Evolutionary conservation across 2,888 invertebrate genomes (phyloP), one percentile per base, ranked within the genome.

Genomic region (Aromia moschata): DNA sequence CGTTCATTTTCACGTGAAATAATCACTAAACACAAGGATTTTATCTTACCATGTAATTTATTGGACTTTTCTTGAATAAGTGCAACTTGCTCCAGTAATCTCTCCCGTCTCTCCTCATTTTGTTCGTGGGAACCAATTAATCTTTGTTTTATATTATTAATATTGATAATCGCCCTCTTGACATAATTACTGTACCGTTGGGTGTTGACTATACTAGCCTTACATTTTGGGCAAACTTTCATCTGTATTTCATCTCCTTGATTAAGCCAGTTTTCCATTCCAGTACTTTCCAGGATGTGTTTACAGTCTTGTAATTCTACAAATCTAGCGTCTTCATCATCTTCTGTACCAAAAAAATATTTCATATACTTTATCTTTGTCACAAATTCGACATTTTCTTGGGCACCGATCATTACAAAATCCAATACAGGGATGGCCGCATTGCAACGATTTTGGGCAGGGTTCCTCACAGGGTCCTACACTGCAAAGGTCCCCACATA

Each of bases 381-480:
- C 52, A 58, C 74, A 74, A 46, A 65, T 58, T 16, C 69, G 47
- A 56, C 75, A 75, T 45, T 71, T 56, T 4, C 49, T 54, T 11
- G 74, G 74, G 52, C 75, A 75, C 7, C 82, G 82, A 76, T 91
- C 90, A n/a, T 89, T 89, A 79, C 91, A 91, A 47, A 89, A 83
- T 10, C 90, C 89, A 72, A 87, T 83, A 78, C 90, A 89, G n/a
- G 73, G 72, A 79, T 90, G 89, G 0, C 81, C 80, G 79, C 90
- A 91, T 31, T 67, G 46, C 14, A 14, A 14, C 12, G 38, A 53
- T 56, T 67, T 71, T 11, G 46, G 10, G 71, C 86, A 86, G 5
- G 80, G 77, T 72, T 76, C 70, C 12, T 59, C 62, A 74, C 86
- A 86, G 9, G 85, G 81, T 33, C 72, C 62, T 2, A 81, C 78